Conservation (phyloP, 2,797 vertebrate genomes). For the Argentina silus region DNA sequence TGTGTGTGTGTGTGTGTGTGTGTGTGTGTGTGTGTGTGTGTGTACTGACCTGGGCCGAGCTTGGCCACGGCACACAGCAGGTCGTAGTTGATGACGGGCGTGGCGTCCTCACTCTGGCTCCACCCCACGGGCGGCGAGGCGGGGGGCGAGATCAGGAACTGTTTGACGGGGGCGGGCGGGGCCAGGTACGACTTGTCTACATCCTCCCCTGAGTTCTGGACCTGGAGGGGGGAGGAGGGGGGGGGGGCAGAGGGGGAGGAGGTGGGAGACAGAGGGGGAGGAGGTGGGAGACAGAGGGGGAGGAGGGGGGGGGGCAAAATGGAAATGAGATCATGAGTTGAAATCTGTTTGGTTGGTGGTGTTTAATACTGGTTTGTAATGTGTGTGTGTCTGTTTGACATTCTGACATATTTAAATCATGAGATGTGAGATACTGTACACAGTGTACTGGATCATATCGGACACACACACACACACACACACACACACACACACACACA, state of each 20-base stretch:
- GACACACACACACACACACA: conserved; percentile 1
- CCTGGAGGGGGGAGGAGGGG: conserved; percentile 62
- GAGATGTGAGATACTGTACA: not conserved
- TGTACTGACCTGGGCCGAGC: conserved; percentile 88
- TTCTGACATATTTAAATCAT: no score
- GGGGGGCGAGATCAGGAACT: conserved; percentile 97
- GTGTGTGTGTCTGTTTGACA: no score
- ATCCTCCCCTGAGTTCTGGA: conserved; percentile 86
- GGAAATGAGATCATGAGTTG: not conserved
- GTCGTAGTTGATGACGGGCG: conserved; percentile 94
- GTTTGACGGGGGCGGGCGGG: conserved; percentile 91
- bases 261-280: not conserved
- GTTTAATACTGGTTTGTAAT: no score
- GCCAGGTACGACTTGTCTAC: conserved; percentile 92
- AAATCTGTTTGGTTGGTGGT: no score
- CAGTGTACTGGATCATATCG: not conserved
- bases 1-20: not conserved
- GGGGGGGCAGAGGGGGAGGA: not conserved
- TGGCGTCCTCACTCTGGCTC: conserved; percentile 95
- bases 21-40: not conserved
- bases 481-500: not conserved
- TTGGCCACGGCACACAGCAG: conserved; percentile 96
- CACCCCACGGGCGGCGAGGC: conserved; percentile 94
- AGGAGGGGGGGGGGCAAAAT: not conserved
- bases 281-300: not conserved